A percentile compares a stretch with the other conserved stretches of the same genome.
Evolutionary conservation across 2,888 invertebrate genomes (phyloP).

Genomic region (Harpalus rufipes): DNA sequence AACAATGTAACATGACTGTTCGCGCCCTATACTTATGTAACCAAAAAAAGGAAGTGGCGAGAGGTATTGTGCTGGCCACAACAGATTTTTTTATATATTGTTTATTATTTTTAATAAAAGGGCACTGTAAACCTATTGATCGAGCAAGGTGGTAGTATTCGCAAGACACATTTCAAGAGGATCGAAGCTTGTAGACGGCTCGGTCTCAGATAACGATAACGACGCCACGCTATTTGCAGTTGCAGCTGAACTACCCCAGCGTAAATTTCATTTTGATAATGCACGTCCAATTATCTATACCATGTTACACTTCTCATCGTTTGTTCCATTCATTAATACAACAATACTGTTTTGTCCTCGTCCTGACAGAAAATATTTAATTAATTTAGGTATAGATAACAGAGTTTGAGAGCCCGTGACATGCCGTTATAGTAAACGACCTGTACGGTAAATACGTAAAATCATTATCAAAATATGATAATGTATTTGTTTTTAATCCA

Average conservation of each 20-base stretch:
- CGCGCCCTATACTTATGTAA: no score
- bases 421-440: no score
- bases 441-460: no score
- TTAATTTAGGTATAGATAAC: no score
- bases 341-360: neutral
- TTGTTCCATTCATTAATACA: constrained; percentile 29
- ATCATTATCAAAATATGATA: no score
- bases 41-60: no score
- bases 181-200: constrained; percentile 28
- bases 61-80: no score
- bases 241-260: constrained; percentile 35
- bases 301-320: constrained; percentile 30
- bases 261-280: constrained; percentile 55
- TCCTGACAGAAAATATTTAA: neutral
- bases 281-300: constrained; percentile 37
- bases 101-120: no score
- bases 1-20: no score
- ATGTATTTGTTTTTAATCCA: no score
- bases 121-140: constrained; percentile 16
- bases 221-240: constrained; percentile 39
- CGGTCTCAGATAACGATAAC: constrained; percentile 35
- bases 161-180: constrained; percentile 15
- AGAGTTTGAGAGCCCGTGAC: no score
- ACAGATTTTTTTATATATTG: no score
- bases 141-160: neutral